A percentile compares a stretch with the other conserved stretches of the same genome.
Evolutionary conservation across 1,140 invertebrate genomes (phyloP).

Genomic region (Drosophila athabasca): DNA sequence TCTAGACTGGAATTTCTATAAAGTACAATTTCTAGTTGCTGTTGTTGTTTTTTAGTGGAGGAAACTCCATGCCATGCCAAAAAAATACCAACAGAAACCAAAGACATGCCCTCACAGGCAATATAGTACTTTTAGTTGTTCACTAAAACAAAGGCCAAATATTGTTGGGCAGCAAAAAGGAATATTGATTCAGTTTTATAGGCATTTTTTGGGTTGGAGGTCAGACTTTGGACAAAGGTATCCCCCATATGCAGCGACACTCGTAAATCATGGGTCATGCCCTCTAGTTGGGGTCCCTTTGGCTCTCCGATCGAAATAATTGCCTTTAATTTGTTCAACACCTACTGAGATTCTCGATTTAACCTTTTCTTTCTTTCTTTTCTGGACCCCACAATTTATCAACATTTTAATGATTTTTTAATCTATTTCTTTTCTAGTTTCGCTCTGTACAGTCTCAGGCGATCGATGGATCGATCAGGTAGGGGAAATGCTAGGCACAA

Average conservation of each 20-base stretch:
- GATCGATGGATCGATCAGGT: slow-evolving; percentile 54
- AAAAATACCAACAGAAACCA: slow-evolving; percentile 51
- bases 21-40: slow-evolving; percentile 56
- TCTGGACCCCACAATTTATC: slow-evolving; percentile 58
- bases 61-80: slow-evolving; percentile 67
- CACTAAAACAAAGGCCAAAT: slow-evolving; percentile 57
- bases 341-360: slow-evolving; percentile 51
- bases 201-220: slow-evolving; percentile 7
- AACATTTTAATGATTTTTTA: slow-evolving; percentile 77
- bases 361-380: slow-evolving; percentile 25
- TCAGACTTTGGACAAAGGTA: slow-evolving; percentile 10
- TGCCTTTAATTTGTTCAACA: slow-evolving; percentile 68
- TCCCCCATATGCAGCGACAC: slow-evolving; percentile 19
- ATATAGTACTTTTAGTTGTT: slow-evolving; percentile 4
- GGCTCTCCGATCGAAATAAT: slow-evolving; percentile 40
- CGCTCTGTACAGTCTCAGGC: slow-evolving; percentile 35
- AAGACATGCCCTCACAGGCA: slow-evolving; percentile 28
- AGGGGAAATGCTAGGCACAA: slow-evolving; percentile 14
- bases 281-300: slow-evolving; percentile 11
- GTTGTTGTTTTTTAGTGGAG: slow-evolving; percentile 22
- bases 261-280: slow-evolving; percentile 23
- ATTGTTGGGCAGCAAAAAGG: slow-evolving; percentile 26
- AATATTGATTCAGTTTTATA: slow-evolving; percentile 55
- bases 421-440: slow-evolving; percentile 57
- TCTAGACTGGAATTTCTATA: slow-evolving; percentile 63